Base-by-base conservation (phyloP, 2,113 vertebrate species). In the Megalops atlanticus region DNA sequence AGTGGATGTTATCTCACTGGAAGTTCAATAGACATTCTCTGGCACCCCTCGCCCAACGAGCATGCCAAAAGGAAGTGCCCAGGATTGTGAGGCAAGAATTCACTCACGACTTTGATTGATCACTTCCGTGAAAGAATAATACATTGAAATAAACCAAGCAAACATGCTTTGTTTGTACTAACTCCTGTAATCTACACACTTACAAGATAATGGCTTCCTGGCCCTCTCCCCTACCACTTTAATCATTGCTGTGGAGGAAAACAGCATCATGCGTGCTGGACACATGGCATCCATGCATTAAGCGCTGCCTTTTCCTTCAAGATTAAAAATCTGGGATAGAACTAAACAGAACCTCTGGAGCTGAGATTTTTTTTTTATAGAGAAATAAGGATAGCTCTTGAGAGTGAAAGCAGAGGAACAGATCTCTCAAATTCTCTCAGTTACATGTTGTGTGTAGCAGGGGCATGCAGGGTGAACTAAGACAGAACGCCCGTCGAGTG, bases 81-180 rank as follows among this genome's bases (percentile, higher is more conserved):
- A 7, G 15, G 11, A 6, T 31, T 75, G 3, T 33, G 4, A 31
- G 47, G 39, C 74, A 80, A 71, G 21, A 40, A 8, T 24, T 75
- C 31, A 49, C 45, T 41, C 2, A 38, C 38, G 31, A 54, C 41
- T 40, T 31, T 80, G 73, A 79, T 74, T 75, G 18, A 83, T 83
- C 27, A 71, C 35, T 36, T n/a, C 43, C 18, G 38, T 39, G 47
- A 80, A 69, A 79, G 58, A 80, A 77, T 24, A 73, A 72, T 36
- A 35, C 18, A 33, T 27, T 12, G 45, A 40, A 76, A 75, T 45
- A 76, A 80, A 73, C n/a, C 21, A 54, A 45, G 41, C 35, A 41
- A 54, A 72, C 39, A 38, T 33, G 58, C n/a, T 31, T 16, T 45
- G 58, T 71, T 80, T 71, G 47, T 64, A 43, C 74, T 74, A 58